Evolutionary conservation across 1,140 invertebrate species (phyloP).

Genomic region (Drosophila pseudoananassae): DNA sequence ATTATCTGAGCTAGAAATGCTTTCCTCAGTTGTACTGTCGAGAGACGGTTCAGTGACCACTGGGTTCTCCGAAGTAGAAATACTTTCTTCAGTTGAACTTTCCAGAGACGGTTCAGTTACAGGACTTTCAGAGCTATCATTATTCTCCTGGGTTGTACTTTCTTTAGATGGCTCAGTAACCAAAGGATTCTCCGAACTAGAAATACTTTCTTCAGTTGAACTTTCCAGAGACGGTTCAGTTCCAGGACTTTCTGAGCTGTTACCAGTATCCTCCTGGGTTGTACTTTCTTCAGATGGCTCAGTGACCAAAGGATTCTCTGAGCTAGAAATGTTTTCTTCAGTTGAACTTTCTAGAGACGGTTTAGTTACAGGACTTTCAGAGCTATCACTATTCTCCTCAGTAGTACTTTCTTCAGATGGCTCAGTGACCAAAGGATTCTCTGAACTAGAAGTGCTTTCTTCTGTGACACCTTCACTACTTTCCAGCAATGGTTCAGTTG

Average conservation of each 20-base stretch:
- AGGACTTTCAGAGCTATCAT: background rate
- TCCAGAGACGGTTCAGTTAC: background rate
- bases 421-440: background rate
- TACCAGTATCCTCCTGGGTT: background rate
- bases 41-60: background rate
- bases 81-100: background rate
- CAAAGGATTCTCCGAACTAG: slow-evolving; percentile 1
- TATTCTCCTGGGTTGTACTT: background rate
- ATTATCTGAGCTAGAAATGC: background rate
- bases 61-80: background rate
- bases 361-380: background rate
- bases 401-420: background rate
- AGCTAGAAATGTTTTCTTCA: background rate
- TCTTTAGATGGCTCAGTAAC: background rate
- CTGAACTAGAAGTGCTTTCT: background rate
- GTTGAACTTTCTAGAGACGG: background rate
- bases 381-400: background rate
- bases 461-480: too few relatives aligned
- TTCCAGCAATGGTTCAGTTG: too few relatives aligned
- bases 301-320: background rate
- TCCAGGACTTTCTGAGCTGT: background rate
- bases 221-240: background rate
- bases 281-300: background rate
- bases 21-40: background rate
- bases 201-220: slow-evolving; percentile 4